Evolutionary conservation across 2,888 invertebrate species (phyloP).

Genomic region (Hemaris fuciformis): DNA sequence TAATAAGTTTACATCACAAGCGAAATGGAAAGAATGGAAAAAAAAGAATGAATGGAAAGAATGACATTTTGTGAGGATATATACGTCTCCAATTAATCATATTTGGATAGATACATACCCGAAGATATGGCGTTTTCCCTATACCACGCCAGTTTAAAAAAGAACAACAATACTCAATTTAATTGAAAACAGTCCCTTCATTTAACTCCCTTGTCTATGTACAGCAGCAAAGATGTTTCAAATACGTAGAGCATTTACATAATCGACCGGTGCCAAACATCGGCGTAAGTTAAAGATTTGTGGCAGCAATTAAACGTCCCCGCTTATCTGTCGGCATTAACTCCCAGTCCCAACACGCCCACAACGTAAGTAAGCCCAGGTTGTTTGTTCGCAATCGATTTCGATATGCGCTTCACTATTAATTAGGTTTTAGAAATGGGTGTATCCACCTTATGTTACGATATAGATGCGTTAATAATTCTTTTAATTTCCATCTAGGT

Average conservation of each 20-base stretch:
- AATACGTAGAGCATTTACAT: constrained; percentile 17
- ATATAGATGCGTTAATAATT: too few species aligned
- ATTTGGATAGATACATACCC: too few species aligned
- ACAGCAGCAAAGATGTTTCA: neutral
- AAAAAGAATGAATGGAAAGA: too few species aligned
- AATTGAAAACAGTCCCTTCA: neutral
- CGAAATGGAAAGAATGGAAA: too few species aligned
- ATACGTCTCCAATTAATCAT: too few species aligned
- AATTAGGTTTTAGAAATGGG: neutral
- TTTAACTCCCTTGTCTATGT: neutral
- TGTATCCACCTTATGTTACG: neutral
- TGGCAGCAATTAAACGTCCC: constrained; percentile 30
- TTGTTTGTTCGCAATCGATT: neutral
- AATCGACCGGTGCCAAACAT: constrained; percentile 24
- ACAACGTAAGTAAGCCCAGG: constrained; percentile 6
- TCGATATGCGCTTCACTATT: neutral
- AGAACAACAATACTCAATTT: neutral
- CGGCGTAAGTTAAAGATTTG: constrained; percentile 24
- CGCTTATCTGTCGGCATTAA: constrained; percentile 34
- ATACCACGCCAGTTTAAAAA: too few species aligned
- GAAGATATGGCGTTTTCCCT: too few species aligned
- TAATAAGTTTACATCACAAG: too few species aligned
- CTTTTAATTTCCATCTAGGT: too few species aligned
- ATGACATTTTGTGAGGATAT: too few species aligned
- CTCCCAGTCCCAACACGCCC: constrained; percentile 20